phyloP scores from a whole-genome alignment of 2,888 invertebrate species.

The Eupithecia insigniata region DNA sequence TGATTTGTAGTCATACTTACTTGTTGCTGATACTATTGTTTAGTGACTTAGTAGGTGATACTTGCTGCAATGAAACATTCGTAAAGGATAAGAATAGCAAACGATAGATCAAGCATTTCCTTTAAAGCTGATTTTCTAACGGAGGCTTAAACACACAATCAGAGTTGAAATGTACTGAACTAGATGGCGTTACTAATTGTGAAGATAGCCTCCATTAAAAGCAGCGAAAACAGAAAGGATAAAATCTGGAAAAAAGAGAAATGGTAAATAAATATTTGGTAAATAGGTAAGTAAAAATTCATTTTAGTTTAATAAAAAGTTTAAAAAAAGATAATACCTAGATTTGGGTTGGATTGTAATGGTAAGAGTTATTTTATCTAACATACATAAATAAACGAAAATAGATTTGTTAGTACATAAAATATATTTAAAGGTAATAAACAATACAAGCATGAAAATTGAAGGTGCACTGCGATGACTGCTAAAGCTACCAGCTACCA shows the following conservation, averaged over 20 bases:
- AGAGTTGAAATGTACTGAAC: slow-evolving; percentile 15
- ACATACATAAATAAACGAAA: slow-evolving; percentile 3
- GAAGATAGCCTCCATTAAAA: slow-evolving; percentile 31
- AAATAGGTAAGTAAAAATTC: slow-evolving; percentile 16
- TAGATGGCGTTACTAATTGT: slow-evolving; percentile 19
- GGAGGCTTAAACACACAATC: slow-evolving; percentile 14
- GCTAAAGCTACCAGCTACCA: slow-evolving; percentile 33
- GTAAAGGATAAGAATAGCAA: slow-evolving; percentile 75
- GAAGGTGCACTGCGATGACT: slow-evolving; percentile 21
- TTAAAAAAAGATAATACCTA: neutral
- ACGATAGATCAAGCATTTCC: slow-evolving; percentile 63
- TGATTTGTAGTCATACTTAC: slow-evolving; percentile 69
- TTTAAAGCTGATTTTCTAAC: slow-evolving; percentile 26
- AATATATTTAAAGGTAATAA: neutral
- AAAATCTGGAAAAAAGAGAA: slow-evolving; percentile 52
- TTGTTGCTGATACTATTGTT: slow-evolving; percentile 76
- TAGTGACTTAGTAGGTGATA: slow-evolving; percentile 84
- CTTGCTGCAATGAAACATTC: slow-evolving; percentile 82
- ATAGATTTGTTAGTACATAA: neutral
- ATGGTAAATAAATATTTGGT: slow-evolving; percentile 25
- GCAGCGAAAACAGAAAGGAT: slow-evolving; percentile 38
- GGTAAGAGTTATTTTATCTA: neutral
- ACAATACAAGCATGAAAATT: slow-evolving; percentile 25
- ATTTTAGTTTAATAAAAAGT: neutral
- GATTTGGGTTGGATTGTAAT: neutral